Percentiles rank a stretch among this genome's conserved stretches.
Conservation (phyloP, 2,797 vertebrate genomes). For the Psittacula derbiana region DNA sequence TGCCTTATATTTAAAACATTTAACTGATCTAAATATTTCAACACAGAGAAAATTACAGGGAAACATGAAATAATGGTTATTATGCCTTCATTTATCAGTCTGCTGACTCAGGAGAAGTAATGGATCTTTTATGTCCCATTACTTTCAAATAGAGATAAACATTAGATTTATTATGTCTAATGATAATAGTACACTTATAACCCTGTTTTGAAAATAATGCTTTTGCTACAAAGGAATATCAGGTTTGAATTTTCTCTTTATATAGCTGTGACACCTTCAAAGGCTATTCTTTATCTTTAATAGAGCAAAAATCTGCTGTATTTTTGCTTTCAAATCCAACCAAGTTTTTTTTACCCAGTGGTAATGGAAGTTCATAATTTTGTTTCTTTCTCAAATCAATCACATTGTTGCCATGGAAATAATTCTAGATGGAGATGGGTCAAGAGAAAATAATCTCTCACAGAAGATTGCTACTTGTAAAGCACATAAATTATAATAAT, state of each 20-base stretch:
- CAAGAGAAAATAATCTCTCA: slow-evolving; percentile 52
- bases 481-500: slow-evolving; percentile 58
- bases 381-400: slow-evolving; percentile 12
- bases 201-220: background rate
- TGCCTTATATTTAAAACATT: background rate
- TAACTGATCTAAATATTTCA: background rate
- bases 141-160: background rate
- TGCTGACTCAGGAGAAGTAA: slow-evolving; percentile 1
- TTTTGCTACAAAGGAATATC: slow-evolving; percentile 1
- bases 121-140: background rate
- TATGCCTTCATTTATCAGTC: background rate
- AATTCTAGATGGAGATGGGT: slow-evolving; percentile 49
- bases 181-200: background rate
- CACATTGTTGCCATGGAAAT: slow-evolving; percentile 55
- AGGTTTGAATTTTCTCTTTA: background rate
- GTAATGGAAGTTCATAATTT: background rate
- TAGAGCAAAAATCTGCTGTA: background rate
- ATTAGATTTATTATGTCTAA: slow-evolving; percentile 5
- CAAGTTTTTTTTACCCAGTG: background rate
- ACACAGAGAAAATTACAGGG: background rate
- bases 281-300: background rate
- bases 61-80: background rate
- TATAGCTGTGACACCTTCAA: background rate
- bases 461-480: slow-evolving; percentile 48
- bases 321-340: background rate